These are phyloP conservation scores for Corythornis madagascariensis DNA, from an alignment of 2,113 vertebrate species.

Conservation along the genomic window DNA sequence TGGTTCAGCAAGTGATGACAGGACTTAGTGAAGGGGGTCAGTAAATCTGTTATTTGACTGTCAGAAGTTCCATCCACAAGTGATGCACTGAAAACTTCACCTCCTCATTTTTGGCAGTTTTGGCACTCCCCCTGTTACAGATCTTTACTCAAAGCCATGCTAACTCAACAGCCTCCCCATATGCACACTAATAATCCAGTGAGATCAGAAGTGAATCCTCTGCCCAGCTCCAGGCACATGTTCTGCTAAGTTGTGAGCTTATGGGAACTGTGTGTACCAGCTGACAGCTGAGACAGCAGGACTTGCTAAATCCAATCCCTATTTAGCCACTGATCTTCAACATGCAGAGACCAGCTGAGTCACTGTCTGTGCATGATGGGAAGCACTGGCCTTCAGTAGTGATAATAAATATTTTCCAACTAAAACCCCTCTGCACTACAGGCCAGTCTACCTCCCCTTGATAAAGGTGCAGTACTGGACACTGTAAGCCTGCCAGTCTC, in stretches of 20 bases:
- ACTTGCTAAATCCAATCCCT: background rate
- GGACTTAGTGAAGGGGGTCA: background rate
- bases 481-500: fast-evolving
- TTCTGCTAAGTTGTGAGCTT: background rate
- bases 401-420: background rate
- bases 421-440: background rate
- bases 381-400: background rate
- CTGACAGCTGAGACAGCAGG: background rate
- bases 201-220: background rate
- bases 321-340: constrained; percentile 17
- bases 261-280: background rate
- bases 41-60: background rate
- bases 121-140: background rate
- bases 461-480: background rate
- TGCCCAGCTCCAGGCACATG: background rate
- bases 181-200: background rate
- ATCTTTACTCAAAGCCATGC: background rate
- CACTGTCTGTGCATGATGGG: background rate
- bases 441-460: background rate
- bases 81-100: background rate
- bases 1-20: background rate
- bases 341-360: constrained; percentile 13
- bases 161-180: background rate
- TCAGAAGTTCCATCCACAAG: background rate
- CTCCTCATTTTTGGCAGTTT: background rate